Evolutionary conservation across 2,113 vertebrate species (phyloP).

Genomic region (Euleptes europaea): DNA sequence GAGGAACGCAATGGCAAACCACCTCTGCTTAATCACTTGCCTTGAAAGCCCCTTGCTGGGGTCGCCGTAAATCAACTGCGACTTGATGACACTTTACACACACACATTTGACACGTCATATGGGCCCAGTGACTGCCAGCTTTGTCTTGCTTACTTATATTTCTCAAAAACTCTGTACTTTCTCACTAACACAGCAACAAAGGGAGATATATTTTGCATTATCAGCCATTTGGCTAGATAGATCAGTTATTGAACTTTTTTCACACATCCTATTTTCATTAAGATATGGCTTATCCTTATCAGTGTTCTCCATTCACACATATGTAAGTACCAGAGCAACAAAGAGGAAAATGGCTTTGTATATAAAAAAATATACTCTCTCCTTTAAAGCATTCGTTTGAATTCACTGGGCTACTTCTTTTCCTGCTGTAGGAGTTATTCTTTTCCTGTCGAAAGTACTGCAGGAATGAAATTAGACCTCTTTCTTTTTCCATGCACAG

Average conservation of each 20-base stretch:
- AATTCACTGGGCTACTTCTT: slow-evolving; percentile 31
- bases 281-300: background rate
- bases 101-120: background rate
- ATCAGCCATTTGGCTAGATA: slow-evolving; percentile 22
- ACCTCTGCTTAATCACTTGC: too few relatives aligned
- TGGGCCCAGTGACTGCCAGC: background rate
- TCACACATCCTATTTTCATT: slow-evolving; percentile 11
- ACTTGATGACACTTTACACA: too few relatives aligned
- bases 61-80: too few relatives aligned
- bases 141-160: background rate
- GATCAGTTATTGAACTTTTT: slow-evolving; percentile 2
- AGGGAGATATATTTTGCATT: background rate
- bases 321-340: slow-evolving; percentile 31
- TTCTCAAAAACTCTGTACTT: background rate
- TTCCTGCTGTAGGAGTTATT: slow-evolving; percentile 6
- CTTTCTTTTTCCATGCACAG: slow-evolving; percentile 41
- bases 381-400: slow-evolving; percentile 33
- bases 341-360: slow-evolving; percentile 65
- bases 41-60: too few relatives aligned
- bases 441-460: background rate
- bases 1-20: too few relatives aligned
- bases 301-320: background rate
- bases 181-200: background rate
- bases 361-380: slow-evolving; percentile 50
- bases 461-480: slow-evolving; percentile 49